Percentiles rank a stretch among this genome's conserved stretches.
phyloP scores from a whole-genome alignment of 2,113 vertebrate species.

The Gymnarchus niloticus region DNA sequence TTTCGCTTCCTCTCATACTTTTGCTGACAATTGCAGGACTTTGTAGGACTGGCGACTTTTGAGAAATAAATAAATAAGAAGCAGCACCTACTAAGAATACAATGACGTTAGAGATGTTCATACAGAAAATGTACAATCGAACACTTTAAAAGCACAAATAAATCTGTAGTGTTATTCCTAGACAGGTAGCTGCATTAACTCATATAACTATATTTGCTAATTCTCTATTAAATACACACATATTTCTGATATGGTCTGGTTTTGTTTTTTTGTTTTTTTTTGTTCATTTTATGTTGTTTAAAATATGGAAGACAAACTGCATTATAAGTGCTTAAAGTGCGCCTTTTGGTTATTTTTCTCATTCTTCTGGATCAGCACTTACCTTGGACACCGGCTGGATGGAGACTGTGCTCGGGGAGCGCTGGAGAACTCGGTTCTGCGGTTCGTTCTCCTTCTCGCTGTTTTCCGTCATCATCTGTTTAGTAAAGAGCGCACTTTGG shows the following conservation, averaged over 20 bases:
- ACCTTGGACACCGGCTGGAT: conserved; percentile 75
- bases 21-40: not conserved
- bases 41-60: not conserved
- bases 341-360: not conserved
- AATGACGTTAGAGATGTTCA: not conserved
- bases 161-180: not conserved
- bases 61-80: not conserved
- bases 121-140: not conserved
- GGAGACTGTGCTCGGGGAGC: conserved; percentile 62
- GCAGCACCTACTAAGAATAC: not conserved
- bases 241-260: not conserved
- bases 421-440: conserved; percentile 57
- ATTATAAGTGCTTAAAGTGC: not conserved
- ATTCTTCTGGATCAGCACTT: conserved; percentile 34
- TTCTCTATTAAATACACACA: not conserved
- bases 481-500: not conserved
- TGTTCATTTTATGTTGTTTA: no score
- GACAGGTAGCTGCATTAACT: not conserved
- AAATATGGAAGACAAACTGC: no score
- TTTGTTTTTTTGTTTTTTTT: no score
- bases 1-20: not conserved
- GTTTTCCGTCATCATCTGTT: conserved; percentile 66
- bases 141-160: not conserved
- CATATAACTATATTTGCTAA: no score
- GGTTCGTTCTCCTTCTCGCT: conserved; percentile 72